Evolutionary conservation across 35 echinoderm and acorn worm genomes (phyloP), one percentile per base, ranked within the genome.

Genomic region (Heliocidaris tuberculata): DNA sequence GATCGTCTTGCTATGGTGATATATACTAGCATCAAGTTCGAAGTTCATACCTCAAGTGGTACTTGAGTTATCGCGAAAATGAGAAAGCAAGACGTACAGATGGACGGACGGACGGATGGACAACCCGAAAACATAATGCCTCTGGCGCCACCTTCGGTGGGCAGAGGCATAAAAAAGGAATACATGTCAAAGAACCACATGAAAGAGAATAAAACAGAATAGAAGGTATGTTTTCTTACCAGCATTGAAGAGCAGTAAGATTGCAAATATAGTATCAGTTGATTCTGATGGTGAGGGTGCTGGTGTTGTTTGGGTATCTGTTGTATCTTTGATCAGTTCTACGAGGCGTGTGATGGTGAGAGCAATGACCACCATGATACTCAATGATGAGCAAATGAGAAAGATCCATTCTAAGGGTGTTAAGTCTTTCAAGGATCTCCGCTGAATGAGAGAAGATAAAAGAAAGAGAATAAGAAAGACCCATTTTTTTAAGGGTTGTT

Each of bases 161-260:
- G 35, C 0, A 3, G 35, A 42, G 35, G 35, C 35, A 42, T 42
- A 42, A 42, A 42, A 3, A 3, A 42, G 35, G 35, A 42, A 42
- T 42, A 42, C 35, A 42, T 42, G 0, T 42, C 35, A 42, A 42
- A 42, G 35, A 42, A 42, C 35, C 35, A 42, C 1, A 42, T 3
- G 35, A 42, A 42, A 42, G 35, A 42, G 35, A 42, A 42, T 42
- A 42, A 60, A 60, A 7, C 21, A 78, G 27, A n/a, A 78, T 78
- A 78, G 7, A 78, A 19, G 27, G 27, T 78, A n/a, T n/a, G 2
- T 78, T 78, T 78, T 24, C 17, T 48, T 93, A 93, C 91, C 50
- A n/a, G 91, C 91, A 93, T 93, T 93, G 47, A 93, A 93, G 29
- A 93, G 50, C 48, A 93, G 91, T 30, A 93, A 48, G 50, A 93